A percentile compares a stretch with the other conserved stretches of the same genome.
These are phyloP conservation scores for Neogobius melanostomus DNA, from an alignment of 2,113 vertebrate species.

Conservation along the genomic window DNA sequence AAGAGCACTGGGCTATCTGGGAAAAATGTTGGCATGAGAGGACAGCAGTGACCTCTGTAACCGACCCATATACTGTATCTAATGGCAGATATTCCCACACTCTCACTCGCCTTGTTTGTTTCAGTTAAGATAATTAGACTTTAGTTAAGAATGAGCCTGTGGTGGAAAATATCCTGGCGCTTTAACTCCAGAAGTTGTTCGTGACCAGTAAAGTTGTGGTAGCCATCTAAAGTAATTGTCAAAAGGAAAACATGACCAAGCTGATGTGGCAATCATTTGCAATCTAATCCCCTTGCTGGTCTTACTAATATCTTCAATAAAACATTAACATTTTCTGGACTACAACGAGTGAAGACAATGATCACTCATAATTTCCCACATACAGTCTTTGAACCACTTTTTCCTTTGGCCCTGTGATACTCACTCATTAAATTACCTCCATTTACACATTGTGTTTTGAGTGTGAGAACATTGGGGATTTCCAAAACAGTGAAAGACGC, in stretches of 20 bases:
- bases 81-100: constrained; percentile 35
- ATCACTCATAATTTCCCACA: not conserved
- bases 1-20: constrained; percentile 62
- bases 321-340: not conserved
- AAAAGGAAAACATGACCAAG: no score
- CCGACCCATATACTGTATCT: constrained; percentile 17
- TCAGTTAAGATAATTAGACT: not conserved
- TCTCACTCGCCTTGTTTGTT: not conserved
- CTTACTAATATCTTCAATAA: no score
- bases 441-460: constrained; percentile 1
- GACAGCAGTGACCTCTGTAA: constrained; percentile 55
- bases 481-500: constrained; percentile 23
- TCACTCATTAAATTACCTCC: constrained; percentile 8
- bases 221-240: no score
- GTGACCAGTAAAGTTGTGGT: no score
- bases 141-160: not conserved
- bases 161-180: not conserved
- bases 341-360: not conserved
- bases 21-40: constrained; percentile 45
- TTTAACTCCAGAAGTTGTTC: not conserved
- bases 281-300: no score
- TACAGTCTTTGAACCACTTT: not conserved
- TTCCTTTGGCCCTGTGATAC: not conserved
- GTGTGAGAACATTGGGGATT: constrained; percentile 37
- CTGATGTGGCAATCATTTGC: no score